Percentiles rank a stretch among this genome's conserved stretches.
Evolutionary conservation across 2,113 vertebrate genomes (phyloP).

Genomic region (Clarias gariepinus): DNA sequence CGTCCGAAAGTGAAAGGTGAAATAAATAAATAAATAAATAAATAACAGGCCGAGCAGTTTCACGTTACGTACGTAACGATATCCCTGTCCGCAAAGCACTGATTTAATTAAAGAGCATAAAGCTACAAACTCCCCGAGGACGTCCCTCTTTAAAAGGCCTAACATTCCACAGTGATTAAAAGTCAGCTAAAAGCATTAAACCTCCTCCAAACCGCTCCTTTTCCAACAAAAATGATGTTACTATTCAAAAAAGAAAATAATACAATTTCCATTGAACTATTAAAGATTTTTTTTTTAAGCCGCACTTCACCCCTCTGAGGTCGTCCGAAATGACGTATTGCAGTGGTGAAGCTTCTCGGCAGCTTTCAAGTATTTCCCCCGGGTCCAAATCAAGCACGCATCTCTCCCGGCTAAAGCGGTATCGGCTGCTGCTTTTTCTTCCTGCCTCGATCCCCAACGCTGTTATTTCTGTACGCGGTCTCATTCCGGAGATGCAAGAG

Average conservation of each 20-base stretch:
- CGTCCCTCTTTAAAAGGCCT: slow-evolving; percentile 2
- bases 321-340: slow-evolving; percentile 11
- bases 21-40: too few species aligned
- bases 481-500: slow-evolving; percentile 10
- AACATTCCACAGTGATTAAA: slow-evolving; percentile 35
- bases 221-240: slow-evolving; percentile 9
- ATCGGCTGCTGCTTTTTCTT: slow-evolving; percentile 61
- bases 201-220: background rate
- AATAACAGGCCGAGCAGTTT: background rate
- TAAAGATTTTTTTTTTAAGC: slow-evolving; percentile 9
- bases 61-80: slow-evolving; percentile 45
- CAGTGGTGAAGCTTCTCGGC: slow-evolving; percentile 5
- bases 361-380: slow-evolving; percentile 56
- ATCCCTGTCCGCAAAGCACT: slow-evolving; percentile 35
- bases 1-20: background rate
- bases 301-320: background rate
- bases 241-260: slow-evolving; percentile 19
- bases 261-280: slow-evolving; percentile 16
- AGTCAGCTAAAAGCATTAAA: slow-evolving; percentile 15
- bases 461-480: slow-evolving; percentile 10
- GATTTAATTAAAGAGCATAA: slow-evolving; percentile 47
- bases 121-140: slow-evolving; percentile 29
- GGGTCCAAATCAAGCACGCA: slow-evolving; percentile 58
- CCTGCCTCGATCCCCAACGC: slow-evolving; percentile 36
- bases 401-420: slow-evolving; percentile 72